Base-by-base conservation (phyloP, 2,797 vertebrate genomes). In the Gymnoscopelus microlampas region DNA sequence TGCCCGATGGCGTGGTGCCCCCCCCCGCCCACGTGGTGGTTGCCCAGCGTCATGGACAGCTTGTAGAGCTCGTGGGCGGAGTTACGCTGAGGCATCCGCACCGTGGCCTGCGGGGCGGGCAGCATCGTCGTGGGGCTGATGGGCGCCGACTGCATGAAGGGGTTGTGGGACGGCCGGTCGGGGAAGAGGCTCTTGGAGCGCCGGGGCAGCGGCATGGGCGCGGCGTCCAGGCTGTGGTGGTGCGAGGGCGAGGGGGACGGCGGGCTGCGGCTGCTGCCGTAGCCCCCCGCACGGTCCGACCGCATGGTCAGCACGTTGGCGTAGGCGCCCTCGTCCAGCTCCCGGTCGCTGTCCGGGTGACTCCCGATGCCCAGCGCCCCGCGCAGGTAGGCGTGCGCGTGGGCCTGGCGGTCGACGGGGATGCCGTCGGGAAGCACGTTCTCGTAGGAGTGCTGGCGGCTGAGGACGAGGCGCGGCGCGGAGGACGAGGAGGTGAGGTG, bases 401-500 rank as follows among this genome's bases (percentile, higher is more conserved):
- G 90, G 15, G 69, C 57, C 80, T 72, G 2, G 79, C 95, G 83
- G 83, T 87, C 95, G n/a, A n/a, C n/a, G 60, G 93, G 87, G 78
- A 94, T 86, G 74, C 94, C 93, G 13, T 96, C 97, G 66, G 96
- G 95, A 3, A 96, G 92, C 54, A 98, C 90, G 82, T 98, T 99
- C 88, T 99, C 97, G 1, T 96, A 98, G 44, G 98, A 99, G 84
- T 95, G 97, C 88, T 99, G 98, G 14, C 96, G 95, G 82, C 91
- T 95, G 75, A 98, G 95, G 88, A 88, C 94, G 75, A 97, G 91
- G 80, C 95, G 93, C 94, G 96, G 91, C 72, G 92, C 73, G 78
- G 94, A 78, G 76, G 92, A 80, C 91, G 96, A 76, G 90, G 90
- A 70, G 85, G 94, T 9, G 39, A 9, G 39, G 39, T 44, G 39